Evolutionary conservation across 1,140 invertebrate species (phyloP), one percentile per base, ranked within the genome.

Genomic region (Aplysia californica): DNA sequence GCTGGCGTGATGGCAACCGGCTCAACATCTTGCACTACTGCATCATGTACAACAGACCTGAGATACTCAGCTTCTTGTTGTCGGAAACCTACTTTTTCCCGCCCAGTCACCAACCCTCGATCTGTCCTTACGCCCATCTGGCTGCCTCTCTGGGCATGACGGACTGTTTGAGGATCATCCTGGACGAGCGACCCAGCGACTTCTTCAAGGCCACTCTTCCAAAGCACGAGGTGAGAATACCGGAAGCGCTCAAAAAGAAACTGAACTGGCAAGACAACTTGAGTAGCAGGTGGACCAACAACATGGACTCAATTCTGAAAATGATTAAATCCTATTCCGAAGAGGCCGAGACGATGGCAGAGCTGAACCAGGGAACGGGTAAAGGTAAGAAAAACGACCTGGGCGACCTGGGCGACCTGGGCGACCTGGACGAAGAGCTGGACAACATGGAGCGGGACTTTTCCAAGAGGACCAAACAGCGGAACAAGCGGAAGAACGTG

Each of bases 61-160:
- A 73, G 2, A 35, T 73, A 4, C 26, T 73, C 1, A 26, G 21
- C 10, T 73, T 73, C 20, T 21, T 73, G 2, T n/a, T 73, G 20
- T 23, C 18, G 1, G 56, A 73, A 18, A 21, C 56, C 36, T 23
- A 36, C 3, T 41, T 56, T 21, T 73, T 73, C n/a, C 70, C 70
- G 21, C 35, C 2, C 59, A 39, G 20, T 6, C 4, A 73, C n/a
- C 4, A 26, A 21, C 70, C 70, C 1, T 2, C 3, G 1, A 23
- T 10, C 3, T 61, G 64, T 29, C 70, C 70, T 20, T 73, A 73
- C 31, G 70, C 70, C 23, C 70, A 73, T 41, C 70, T 73, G 1
- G 70, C 70, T 15, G 55, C 70, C 5, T 10, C 41, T 10, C 26
- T 73, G 4, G 70, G 70, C 1, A 20, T 20, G 35, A 26, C 55